Evolutionary conservation across 2,113 vertebrate genomes (phyloP).

Genomic region (Proteles cristata): DNA sequence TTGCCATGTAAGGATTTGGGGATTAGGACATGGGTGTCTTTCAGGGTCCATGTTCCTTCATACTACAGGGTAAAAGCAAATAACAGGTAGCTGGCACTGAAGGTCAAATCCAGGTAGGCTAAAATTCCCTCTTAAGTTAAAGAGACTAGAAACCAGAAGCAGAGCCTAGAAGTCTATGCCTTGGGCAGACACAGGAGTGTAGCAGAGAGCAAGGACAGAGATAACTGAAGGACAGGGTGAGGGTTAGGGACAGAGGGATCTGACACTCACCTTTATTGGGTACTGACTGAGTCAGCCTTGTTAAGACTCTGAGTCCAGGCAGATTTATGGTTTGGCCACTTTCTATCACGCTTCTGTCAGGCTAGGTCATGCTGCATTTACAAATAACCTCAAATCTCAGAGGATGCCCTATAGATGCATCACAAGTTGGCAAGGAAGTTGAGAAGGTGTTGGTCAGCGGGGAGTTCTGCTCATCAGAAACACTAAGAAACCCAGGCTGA

Average conservation of each 20-base stretch:
- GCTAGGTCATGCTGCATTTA: not conserved
- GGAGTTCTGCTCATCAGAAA: not conserved
- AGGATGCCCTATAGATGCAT: not conserved
- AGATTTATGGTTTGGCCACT: not conserved
- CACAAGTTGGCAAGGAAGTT: not conserved
- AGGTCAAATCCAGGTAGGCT: not conserved
- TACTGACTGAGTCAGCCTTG: not conserved
- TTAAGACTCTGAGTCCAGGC: not conserved
- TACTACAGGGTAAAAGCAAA: not conserved
- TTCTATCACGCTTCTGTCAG: not conserved
- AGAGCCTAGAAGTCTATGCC: not conserved
- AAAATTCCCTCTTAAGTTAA: not conserved
- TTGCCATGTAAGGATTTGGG: not conserved
- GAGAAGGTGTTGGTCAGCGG: not conserved
- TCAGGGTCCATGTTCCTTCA: not conserved
- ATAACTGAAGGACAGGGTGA: not conserved
- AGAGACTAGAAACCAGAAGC: not conserved
- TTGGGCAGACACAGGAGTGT: not conserved
- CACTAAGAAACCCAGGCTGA: not conserved
- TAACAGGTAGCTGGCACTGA: not conserved
- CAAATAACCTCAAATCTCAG: not conserved
- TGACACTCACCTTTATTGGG: not conserved
- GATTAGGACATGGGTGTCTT: not conserved
- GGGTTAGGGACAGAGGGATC: not conserved
- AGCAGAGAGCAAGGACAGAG: not conserved